Evolutionary conservation across 1,140 invertebrate species (phyloP).

Genomic region (Littorina saxatilis): DNA sequence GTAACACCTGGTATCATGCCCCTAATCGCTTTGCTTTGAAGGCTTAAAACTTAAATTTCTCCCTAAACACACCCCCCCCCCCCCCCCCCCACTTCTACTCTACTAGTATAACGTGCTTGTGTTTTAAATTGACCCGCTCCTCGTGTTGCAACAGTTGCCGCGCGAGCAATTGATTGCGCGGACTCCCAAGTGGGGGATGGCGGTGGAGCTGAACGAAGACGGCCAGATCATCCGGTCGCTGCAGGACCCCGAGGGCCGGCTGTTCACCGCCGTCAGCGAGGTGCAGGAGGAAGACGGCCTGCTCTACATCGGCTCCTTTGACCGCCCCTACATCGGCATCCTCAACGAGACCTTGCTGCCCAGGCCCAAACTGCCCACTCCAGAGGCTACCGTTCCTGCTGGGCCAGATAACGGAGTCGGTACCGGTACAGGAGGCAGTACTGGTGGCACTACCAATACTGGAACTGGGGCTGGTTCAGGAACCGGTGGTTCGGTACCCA

Average conservation of each 20-base stretch:
- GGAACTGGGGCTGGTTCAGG: too few relatives aligned
- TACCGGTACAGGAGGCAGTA: too few relatives aligned
- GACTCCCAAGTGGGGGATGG: conserved; percentile 79
- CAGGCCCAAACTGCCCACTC: too few relatives aligned
- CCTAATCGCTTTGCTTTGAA: too few relatives aligned
- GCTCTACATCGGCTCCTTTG: conserved; percentile 80
- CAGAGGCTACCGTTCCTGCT: background rate
- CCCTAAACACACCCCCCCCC: too few relatives aligned
- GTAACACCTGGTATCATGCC: too few relatives aligned
- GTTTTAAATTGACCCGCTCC: too few relatives aligned
- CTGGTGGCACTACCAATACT: too few relatives aligned
- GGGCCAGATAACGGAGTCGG: background rate
- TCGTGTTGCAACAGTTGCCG: background rate
- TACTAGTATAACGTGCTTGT: too few relatives aligned
- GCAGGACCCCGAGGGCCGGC: conserved; percentile 40
- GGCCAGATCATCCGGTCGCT: conserved; percentile 39
- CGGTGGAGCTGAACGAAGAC: conserved; percentile 68
- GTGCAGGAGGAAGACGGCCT: conserved; percentile 70
- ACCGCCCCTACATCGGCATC: conserved; percentile 55
- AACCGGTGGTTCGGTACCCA: too few relatives aligned
- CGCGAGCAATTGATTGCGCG: conserved; percentile 77
- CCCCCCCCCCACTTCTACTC: too few relatives aligned
- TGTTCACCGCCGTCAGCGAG: conserved; percentile 71
- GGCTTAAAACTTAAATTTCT: too few relatives aligned
- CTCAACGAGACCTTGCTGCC: conserved; percentile 7